A percentile compares a stretch with the other conserved stretches of the same genome.
Conservation (phyloP, 2,113 vertebrate species). For the Eptesicus fuscus region DNA sequence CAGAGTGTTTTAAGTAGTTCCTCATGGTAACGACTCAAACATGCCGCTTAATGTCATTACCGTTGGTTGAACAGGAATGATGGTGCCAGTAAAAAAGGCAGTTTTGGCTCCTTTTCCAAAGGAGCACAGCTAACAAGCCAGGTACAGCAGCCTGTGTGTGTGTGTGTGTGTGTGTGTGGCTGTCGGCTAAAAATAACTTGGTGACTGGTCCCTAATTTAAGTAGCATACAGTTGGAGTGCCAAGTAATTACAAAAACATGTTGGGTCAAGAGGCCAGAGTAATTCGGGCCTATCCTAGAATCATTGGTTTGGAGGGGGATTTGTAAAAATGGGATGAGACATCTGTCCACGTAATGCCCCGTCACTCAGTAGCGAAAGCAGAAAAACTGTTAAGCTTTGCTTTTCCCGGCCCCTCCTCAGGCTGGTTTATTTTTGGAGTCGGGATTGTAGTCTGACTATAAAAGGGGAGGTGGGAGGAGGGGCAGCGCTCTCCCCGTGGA, state of each 20-base stretch:
- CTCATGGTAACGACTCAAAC: background rate
- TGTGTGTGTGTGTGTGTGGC: conserved; percentile 54
- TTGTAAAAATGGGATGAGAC: conserved; percentile 45
- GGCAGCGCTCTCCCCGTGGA: background rate
- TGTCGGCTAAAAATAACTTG: conserved; percentile 80
- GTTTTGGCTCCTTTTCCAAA: background rate
- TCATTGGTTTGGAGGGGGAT: conserved; percentile 53
- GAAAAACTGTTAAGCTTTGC: conserved; percentile 19
- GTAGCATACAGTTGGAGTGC: conserved; percentile 44
- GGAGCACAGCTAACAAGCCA: background rate
- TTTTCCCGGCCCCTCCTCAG: conserved; percentile 47
- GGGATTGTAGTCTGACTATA: conserved; percentile 58
- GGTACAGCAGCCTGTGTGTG: background rate
- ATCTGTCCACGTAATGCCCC: conserved; percentile 14
- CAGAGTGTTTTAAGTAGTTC: background rate
- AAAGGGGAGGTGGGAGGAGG: conserved; percentile 36
- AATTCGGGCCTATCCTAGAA: conserved; percentile 38
- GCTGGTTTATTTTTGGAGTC: conserved; percentile 60
- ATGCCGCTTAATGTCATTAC: background rate
- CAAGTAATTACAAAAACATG: conserved; percentile 66
- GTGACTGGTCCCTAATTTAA: conserved; percentile 72
- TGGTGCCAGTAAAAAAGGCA: background rate
- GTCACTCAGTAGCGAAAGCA: background rate
- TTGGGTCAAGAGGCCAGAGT: conserved; percentile 44
- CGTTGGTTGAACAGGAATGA: background rate